Base-by-base conservation (phyloP, 2,113 vertebrate genomes). In the Accipiter cooperii region DNA sequence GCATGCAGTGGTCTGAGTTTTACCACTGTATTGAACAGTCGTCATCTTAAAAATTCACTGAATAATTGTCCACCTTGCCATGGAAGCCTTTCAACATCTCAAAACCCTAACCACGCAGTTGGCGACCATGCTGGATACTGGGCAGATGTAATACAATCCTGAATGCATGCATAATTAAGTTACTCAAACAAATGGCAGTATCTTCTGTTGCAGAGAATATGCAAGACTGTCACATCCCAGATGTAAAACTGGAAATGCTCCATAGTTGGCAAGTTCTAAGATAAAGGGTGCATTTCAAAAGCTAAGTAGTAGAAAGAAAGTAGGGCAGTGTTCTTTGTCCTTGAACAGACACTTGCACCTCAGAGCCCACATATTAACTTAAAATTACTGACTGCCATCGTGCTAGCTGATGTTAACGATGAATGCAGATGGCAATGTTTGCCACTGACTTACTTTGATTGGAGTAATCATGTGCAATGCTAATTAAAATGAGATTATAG, bases 401-500 rank as follows among this genome's bases (percentile, higher is more conserved):
- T 60, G 55, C 36, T 91, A 44, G 77, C 47, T 95, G 90, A 79
- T 89, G 89, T 60, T 82, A 86, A 57, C 0, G 2, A 64, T 46
- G 73, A 95, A 89, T 87, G 47, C 92, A 96, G 92, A 95, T 87
- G 87, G 85, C 47, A 96, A 15, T 92, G 73, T 90, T 93, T 95
- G 84, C 51, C 28, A 46, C 63, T 77, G 89, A 86, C 92, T 93
- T 87, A 17, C 65, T 93, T 61, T 93, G 96, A 96, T 80, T 96
- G 89, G 82, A 86, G 54, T 54, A 90, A 95, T 95, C 83, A 90
- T 89, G 65, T 85, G 73, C 85, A 88, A 44, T 73, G 76, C 79
- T 95, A 95, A 97, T 97, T 96, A 96, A 95, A 95, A 84, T 76
- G 78, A 94, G 79, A 87, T 90, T 92, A 77, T 4, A 91, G 79